Base-by-base conservation (phyloP, 2,797 vertebrate species). In the Epinephelus awoara region DNA sequence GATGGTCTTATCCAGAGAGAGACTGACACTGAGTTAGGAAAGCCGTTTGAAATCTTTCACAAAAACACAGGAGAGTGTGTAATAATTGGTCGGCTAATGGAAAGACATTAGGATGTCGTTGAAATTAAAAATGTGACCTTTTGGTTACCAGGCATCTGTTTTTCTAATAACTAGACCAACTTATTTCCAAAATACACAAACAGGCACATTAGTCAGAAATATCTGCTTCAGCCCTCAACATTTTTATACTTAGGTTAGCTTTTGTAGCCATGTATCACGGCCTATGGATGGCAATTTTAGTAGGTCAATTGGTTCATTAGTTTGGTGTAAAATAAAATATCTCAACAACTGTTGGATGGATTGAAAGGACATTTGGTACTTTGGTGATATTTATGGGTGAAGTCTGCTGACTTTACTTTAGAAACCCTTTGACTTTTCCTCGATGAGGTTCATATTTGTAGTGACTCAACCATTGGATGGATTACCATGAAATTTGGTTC, bases 101-200 rank as follows among this genome's bases (percentile, higher is more conserved):
- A 79, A 83, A 75, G 17, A 83, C 42, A 83, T 59, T 44, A 47
- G 15, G 54, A 73, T 34, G 8, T 9, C 51, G 54, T 19, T 14
- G 49, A 27, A 79, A 72, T 52, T 49, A 12, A 68, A 79, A 66
- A 69, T 59, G 29, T 84, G 76, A 54, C 74, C 47, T 56, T 56
- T 63, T 55, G 14, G 4, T n/a, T 19, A 18, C 12, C 2, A 12
- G n/a, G 55, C 14, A 52, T 25, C 5, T 42, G 52, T 14, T 66
- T 52, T 54, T 54, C 17, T n/a, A 12, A 23, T 27, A 44, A 29
- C 18, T 6, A 34, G 2, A 59, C 13, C 63, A 57, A 42, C 44
- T 18, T 18, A 17, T 15, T 38, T 15, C 19, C 42, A 3, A 14
- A 69, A 18, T 6, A 29, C 5, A 15, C 21, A 29, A 57, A 50